phyloP scores from a whole-genome alignment of 2,888 invertebrate species.

The Eupithecia vulgata region DNA sequence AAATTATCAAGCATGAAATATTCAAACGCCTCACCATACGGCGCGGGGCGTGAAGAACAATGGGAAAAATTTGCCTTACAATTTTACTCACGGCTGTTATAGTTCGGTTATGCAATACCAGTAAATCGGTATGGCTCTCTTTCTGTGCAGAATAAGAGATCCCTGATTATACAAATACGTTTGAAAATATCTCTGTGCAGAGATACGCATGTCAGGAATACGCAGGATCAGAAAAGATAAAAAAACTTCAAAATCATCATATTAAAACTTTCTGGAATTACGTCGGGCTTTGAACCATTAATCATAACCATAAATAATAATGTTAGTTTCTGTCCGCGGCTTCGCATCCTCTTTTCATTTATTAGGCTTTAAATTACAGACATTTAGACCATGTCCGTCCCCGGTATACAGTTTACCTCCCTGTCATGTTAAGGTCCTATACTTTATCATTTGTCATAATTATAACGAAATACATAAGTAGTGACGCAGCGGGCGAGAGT shows the following conservation, averaged over 20 bases:
- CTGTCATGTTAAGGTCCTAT: not conserved
- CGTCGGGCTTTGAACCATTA: no score
- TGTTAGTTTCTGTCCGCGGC: not conserved
- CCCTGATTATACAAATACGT: not conserved
- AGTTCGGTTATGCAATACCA: constrained; percentile 27
- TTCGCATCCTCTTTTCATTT: not conserved
- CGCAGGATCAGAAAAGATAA: no score
- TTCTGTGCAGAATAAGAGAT: not conserved
- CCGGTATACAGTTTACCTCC: not conserved
- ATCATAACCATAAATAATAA: not conserved
- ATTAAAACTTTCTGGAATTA: no score
- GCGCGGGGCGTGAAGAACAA: constrained; percentile 64
- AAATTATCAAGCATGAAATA: constrained; percentile 80
- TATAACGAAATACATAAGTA: no score
- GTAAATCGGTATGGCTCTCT: not conserved
- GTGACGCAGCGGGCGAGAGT: no score
- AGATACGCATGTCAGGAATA: no score
- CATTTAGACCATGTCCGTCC: not conserved
- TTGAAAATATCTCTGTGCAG: not conserved
- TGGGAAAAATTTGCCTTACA: constrained; percentile 61
- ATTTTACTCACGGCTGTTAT: constrained; percentile 50
- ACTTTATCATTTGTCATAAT: not conserved
- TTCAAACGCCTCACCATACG: constrained; percentile 72
- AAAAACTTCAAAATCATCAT: no score
- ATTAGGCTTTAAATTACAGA: no score